These are phyloP conservation scores for Halocynthia aurantium DNA, from an alignment of 23 tunicate genomes.

Conservation along the genomic window DNA sequence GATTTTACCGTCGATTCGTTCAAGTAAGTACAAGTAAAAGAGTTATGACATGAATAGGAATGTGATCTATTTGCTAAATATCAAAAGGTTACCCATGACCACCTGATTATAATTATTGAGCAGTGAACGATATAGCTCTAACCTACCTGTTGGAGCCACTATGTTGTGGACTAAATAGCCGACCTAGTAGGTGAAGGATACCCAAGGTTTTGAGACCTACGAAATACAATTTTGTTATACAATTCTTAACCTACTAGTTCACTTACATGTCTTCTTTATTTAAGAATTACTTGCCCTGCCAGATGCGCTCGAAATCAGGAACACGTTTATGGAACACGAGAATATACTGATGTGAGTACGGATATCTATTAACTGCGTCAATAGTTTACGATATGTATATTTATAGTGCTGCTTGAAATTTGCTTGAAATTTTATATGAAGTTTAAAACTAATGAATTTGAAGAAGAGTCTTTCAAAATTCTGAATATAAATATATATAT, in stretches of 20 bases:
- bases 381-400: not conserved
- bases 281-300: slow-evolving; percentile 50
- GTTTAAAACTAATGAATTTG: not conserved
- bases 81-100: too few species aligned
- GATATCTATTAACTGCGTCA: too few species aligned
- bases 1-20: slow-evolving; percentile 52
- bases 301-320: slow-evolving; percentile 41
- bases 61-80: too few species aligned
- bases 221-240: not conserved
- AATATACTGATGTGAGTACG: slow-evolving; percentile 58
- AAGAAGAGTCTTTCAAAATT: not conserved
- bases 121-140: too few species aligned
- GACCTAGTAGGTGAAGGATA: not conserved
- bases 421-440: not conserved
- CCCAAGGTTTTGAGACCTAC: not conserved
- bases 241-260: too few species aligned
- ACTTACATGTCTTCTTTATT: not conserved
- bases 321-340: slow-evolving; percentile 71
- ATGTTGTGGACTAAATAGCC: slow-evolving; percentile 1
- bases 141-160: not conserved
- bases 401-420: slow-evolving; percentile 1
- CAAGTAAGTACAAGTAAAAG: slow-evolving; percentile 31
- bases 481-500: not conserved
- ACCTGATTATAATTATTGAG: too few species aligned
- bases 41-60: too few species aligned